These are phyloP conservation scores for Steinernema carpocapsae DNA, from an alignment of 2,888 invertebrate species.

Conservation along the genomic window DNA sequence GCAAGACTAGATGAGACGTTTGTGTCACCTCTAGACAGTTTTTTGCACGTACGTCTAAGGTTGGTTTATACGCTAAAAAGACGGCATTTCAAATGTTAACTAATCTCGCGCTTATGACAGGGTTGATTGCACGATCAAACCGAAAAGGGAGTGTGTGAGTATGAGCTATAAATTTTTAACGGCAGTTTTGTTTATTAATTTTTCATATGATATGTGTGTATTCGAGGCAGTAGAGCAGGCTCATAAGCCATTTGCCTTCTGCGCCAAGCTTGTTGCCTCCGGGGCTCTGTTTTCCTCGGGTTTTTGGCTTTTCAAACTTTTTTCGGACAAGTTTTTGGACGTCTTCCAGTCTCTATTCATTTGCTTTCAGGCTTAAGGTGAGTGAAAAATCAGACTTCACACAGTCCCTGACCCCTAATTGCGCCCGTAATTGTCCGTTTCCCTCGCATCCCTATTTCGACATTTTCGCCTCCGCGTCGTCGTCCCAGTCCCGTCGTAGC, in stretches of 20 bases:
- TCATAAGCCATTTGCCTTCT: constrained; percentile 7
- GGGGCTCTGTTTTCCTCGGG: not conserved
- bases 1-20: no score
- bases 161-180: constrained; percentile 31
- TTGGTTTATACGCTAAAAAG: not conserved
- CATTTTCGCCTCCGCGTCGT: not conserved
- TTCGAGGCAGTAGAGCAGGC: constrained; percentile 26
- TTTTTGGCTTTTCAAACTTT: not conserved
- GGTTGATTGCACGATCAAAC: no score
- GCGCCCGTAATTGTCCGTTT: constrained; percentile 19
- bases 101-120: no score
- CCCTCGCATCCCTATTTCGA: constrained; percentile 8
- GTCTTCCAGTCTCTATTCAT: not conserved
- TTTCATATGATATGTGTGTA: constrained; percentile 32
- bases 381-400: not conserved
- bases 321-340: not conserved
- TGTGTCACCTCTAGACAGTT: not conserved
- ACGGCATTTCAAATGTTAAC: not conserved
- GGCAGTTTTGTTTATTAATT: constrained; percentile 32
- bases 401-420: not conserved
- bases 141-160: constrained; percentile 23
- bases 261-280: not conserved
- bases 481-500: not conserved
- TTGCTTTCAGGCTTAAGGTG: not conserved
- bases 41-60: no score